A percentile compares a stretch with the other conserved stretches of the same genome.
Conservation (phyloP, 2,888 invertebrate species). For the Folsomia manolachei region DNA sequence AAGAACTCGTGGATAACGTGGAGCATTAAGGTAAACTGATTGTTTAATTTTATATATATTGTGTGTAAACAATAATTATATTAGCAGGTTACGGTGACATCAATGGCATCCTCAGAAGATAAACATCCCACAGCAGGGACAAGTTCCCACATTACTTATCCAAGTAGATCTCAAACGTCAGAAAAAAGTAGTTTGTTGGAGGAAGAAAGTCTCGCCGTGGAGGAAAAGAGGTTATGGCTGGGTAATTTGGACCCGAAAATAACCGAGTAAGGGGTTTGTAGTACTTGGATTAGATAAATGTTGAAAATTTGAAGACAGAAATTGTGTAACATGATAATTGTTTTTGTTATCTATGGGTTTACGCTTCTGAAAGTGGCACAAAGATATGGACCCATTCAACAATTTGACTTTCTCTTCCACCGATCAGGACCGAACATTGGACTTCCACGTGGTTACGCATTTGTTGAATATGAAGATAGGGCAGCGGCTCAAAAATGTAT, state of each 20-base stretch:
- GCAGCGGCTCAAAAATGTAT: slow-evolving; percentile 71
- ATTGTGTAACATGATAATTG: slow-evolving; percentile 17
- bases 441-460: slow-evolving; percentile 82
- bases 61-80: too few relatives aligned
- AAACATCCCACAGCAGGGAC: background rate
- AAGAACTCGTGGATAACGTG: too few relatives aligned
- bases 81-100: background rate
- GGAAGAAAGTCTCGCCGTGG: slow-evolving; percentile 3
- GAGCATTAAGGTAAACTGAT: too few relatives aligned
- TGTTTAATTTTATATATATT: too few relatives aligned
- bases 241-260: slow-evolving; percentile 85
- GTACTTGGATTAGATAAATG: background rate
- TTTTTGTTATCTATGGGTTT: slow-evolving; percentile 65
- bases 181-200: too few relatives aligned
- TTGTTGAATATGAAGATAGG: slow-evolving; percentile 73
- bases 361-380: slow-evolving; percentile 94
- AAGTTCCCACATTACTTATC: slow-evolving; percentile 7
- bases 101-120: background rate
- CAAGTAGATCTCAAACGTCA: background rate
- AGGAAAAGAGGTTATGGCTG: slow-evolving; percentile 69
- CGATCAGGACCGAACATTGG: slow-evolving; percentile 75
- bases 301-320: slow-evolving; percentile 35
- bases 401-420: slow-evolving; percentile 93
- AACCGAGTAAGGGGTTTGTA: slow-evolving; percentile 79
- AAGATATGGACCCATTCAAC: slow-evolving; percentile 88